Evolutionary conservation across 2,113 vertebrate species (phyloP).

Genomic region (Anoura caudifer): DNA sequence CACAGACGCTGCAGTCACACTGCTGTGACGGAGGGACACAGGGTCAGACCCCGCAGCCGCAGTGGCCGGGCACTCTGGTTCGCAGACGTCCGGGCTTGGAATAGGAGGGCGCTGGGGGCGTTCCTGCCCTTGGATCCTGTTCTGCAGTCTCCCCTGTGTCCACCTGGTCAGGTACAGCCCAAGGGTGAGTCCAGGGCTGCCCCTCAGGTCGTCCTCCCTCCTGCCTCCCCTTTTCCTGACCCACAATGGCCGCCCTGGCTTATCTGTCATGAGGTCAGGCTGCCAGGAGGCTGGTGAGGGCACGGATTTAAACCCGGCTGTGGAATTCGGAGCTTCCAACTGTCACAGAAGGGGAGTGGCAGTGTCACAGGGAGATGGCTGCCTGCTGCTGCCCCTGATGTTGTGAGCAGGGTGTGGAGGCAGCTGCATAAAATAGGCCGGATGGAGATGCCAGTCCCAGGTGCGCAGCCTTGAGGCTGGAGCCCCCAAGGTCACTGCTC

Average conservation of each 20-base stretch:
- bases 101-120: neutral
- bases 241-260: neutral
- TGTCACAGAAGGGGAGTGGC: neutral
- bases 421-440: rapidly evolving
- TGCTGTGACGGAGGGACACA: neutral
- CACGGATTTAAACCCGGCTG: slow-evolving; percentile 28
- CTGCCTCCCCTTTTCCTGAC: slow-evolving; percentile 26
- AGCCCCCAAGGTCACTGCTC: neutral
- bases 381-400: neutral
- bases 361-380: slow-evolving; percentile 8
- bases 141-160: neutral
- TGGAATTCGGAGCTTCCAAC: slow-evolving; percentile 18
- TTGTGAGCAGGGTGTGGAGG: neutral
- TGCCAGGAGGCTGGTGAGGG: slow-evolving; percentile 3
- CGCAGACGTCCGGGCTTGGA: rapidly evolving
- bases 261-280: slow-evolving; percentile 32
- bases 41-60: neutral
- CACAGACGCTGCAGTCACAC: neutral
- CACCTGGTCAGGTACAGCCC: neutral
- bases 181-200: neutral
- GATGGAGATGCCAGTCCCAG: neutral
- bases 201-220: neutral
- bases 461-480: neutral
- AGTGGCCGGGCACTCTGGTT: neutral
- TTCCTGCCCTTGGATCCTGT: neutral